Percentiles rank a stretch among this genome's conserved stretches.
Evolutionary conservation across 1,140 invertebrate genomes (phyloP).

Genomic region (Saxidomus purpurata): DNA sequence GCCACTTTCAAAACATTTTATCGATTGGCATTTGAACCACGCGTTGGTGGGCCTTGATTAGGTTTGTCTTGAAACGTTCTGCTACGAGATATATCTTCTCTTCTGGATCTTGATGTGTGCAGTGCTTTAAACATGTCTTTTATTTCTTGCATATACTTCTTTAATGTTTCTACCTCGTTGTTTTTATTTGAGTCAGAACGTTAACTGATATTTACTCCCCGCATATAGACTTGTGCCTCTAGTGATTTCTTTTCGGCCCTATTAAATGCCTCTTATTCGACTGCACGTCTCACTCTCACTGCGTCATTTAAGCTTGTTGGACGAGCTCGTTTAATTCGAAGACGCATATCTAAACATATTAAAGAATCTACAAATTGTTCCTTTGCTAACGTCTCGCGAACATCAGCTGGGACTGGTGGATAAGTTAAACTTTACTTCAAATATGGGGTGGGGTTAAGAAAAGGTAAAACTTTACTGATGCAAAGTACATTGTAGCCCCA

Average conservation of each 20-base stretch:
- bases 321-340: slow-evolving; percentile 14
- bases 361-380: slow-evolving; percentile 37
- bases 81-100: background rate
- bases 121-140: background rate
- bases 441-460: too few species aligned
- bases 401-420: slow-evolving; percentile 27
- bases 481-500: too few species aligned
- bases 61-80: background rate
- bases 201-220: background rate
- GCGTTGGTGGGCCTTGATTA: background rate
- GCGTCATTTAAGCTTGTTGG: slow-evolving; percentile 39
- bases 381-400: slow-evolving; percentile 40
- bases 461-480: too few species aligned
- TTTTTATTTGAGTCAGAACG: background rate
- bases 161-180: background rate
- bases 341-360: slow-evolving; percentile 3
- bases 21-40: background rate
- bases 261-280: slow-evolving; percentile 41
- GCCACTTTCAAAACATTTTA: background rate
- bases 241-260: background rate
- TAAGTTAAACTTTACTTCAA: slow-evolving; percentile 46
- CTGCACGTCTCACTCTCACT: background rate
- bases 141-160: background rate
- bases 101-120: background rate
- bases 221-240: background rate